phyloP scores from a whole-genome alignment of 2,797 vertebrate species.

The Avahi laniger region DNA sequence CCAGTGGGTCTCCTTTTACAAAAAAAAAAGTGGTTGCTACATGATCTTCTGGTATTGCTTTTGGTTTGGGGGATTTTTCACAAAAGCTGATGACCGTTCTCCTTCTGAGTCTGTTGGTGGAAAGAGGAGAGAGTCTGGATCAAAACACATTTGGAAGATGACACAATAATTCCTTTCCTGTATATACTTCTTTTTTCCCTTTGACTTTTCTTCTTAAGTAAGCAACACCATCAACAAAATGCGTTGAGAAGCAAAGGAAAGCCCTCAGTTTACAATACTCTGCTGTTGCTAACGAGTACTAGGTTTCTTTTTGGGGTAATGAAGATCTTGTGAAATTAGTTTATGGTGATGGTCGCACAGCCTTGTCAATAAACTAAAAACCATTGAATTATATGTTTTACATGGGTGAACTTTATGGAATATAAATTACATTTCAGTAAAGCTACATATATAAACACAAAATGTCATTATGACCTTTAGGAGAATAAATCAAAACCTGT shows the following conservation, averaged over 20 bases:
- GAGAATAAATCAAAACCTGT: neutral
- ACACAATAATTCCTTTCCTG: conserved; percentile 19
- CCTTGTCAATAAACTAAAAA: neutral
- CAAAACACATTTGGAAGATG: conserved; percentile 19
- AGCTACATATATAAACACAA: neutral
- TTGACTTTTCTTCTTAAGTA: conserved; percentile 29
- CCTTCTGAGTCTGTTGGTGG: neutral
- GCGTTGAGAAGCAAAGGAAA: neutral
- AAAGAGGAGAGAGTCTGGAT: neutral
- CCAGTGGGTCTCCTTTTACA: neutral
- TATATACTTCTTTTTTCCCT: neutral
- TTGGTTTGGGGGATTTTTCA: neutral
- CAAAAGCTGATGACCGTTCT: neutral
- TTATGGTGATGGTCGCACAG: neutral
- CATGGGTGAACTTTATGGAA: neutral
- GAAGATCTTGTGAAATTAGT: neutral
- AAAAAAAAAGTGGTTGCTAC: neutral
- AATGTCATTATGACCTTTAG: neutral
- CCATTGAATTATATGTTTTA: neutral
- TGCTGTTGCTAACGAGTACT: neutral
- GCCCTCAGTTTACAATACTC: neutral
- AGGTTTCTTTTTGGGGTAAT: neutral
- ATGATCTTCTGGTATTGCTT: neutral
- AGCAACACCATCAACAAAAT: neutral
- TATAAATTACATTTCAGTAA: conserved; percentile 39